Conservation (phyloP, 2,797 vertebrate species). For the Menidia menidia region DNA sequence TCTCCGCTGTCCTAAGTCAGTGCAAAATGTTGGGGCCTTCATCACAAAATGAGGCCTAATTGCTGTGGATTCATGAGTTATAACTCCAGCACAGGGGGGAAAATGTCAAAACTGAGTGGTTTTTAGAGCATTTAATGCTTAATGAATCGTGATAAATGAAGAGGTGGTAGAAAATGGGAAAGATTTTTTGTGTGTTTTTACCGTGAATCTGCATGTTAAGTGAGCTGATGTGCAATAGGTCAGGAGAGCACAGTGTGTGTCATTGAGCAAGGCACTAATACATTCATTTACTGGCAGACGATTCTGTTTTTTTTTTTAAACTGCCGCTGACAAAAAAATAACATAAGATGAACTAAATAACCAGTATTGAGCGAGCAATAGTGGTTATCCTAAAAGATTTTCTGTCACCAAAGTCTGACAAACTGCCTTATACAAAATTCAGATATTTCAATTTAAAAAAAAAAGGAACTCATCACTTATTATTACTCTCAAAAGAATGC, state of each 20-base stretch:
- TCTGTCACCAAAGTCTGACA: too few species aligned
- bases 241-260: slow-evolving; percentile 11
- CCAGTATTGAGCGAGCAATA: background rate
- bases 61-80: slow-evolving; percentile 51
- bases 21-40: slow-evolving; percentile 59
- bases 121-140: slow-evolving; percentile 40
- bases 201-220: slow-evolving; percentile 28
- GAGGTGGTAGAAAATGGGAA: slow-evolving; percentile 13
- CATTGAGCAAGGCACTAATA: background rate
- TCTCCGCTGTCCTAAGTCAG: slow-evolving; percentile 39
- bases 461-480: too few species aligned
- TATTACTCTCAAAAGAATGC: too few species aligned
- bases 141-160: slow-evolving; percentile 36
- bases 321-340: background rate
- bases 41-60: slow-evolving; percentile 57
- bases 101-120: slow-evolving; percentile 44
- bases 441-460: too few species aligned
- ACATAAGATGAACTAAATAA: background rate
- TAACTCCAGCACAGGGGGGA: slow-evolving; percentile 43
- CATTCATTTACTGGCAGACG: background rate
- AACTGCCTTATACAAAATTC: too few species aligned
- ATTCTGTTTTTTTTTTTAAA: background rate
- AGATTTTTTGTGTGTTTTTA: slow-evolving; percentile 31
- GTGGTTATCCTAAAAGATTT: too few species aligned
- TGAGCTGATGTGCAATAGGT: slow-evolving; percentile 8